A percentile compares a stretch with the other conserved stretches of the same genome.
These are phyloP conservation scores for Macrosoma leucophasiata DNA, from an alignment of 2,888 invertebrate genomes.

Conservation along the genomic window DNA sequence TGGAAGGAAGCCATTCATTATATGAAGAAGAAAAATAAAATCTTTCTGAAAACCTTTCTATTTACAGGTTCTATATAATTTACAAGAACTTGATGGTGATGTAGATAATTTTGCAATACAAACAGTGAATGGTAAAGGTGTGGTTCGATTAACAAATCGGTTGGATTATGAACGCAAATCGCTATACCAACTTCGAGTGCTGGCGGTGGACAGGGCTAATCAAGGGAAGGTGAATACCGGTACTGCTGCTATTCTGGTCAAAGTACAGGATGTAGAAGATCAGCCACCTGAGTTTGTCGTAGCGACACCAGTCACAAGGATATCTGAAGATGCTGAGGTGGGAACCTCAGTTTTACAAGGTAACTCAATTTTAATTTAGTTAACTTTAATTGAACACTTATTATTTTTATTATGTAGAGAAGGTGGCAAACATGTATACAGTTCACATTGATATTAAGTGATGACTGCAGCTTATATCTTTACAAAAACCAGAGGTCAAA, in stretches of 20 bases:
- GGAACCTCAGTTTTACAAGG: slow-evolving; percentile 91
- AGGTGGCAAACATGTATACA: no score
- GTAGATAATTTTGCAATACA: slow-evolving; percentile 85
- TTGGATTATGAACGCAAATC: slow-evolving; percentile 92
- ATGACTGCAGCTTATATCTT: no score
- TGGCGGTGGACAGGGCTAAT: slow-evolving; percentile 90
- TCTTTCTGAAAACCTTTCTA: no score
- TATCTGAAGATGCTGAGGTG: slow-evolving; percentile 88
- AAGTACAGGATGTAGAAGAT: slow-evolving; percentile 91
- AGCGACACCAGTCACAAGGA: slow-evolving; percentile 90
- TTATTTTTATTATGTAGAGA: no score
- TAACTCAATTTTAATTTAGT: slow-evolving; percentile 41
- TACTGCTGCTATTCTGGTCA: slow-evolving; percentile 90
- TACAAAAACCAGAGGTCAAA: no score
- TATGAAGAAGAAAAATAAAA: neutral
- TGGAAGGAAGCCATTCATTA: no score
- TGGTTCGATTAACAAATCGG: slow-evolving; percentile 83
- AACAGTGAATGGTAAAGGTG: slow-evolving; percentile 90
- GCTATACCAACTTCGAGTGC: slow-evolving; percentile 87
- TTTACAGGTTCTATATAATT: slow-evolving; percentile 88
- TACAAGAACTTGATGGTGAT: slow-evolving; percentile 88
- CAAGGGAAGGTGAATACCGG: slow-evolving; percentile 90
- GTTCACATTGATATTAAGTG: no score
- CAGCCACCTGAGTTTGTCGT: slow-evolving; percentile 93
- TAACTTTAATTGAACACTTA: no score